Conservation (phyloP, 2,797 vertebrate species). For the Zenarchopterus dispar region DNA sequence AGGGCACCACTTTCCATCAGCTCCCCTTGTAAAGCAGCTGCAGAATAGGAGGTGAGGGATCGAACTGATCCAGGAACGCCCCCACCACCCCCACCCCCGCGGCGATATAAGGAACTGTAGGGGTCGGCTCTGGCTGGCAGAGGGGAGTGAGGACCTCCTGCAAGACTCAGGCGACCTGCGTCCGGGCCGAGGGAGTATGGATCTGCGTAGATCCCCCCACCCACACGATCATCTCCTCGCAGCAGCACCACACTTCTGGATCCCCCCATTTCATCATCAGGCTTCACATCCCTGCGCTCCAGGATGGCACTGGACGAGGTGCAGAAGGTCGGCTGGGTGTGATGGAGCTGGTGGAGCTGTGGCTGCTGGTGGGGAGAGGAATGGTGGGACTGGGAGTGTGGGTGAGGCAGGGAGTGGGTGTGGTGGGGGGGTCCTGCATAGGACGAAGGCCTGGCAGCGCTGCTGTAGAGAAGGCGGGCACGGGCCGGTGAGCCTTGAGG, state of each 20-base stretch:
- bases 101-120: slow-evolving; percentile 90
- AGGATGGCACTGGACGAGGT: slow-evolving; percentile 97
- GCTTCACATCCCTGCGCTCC: slow-evolving; percentile 94
- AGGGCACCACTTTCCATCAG: slow-evolving; percentile 88
- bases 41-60: slow-evolving; percentile 92
- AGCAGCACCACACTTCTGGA: slow-evolving; percentile 91
- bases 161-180: slow-evolving; percentile 87
- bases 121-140: slow-evolving; percentile 80
- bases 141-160: slow-evolving; percentile 90
- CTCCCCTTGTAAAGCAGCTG: slow-evolving; percentile 91
- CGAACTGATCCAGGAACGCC: slow-evolving; percentile 84
- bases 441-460: slow-evolving; percentile 90
- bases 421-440: slow-evolving; percentile 88
- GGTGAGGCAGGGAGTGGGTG: slow-evolving; percentile 79
- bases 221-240: slow-evolving; percentile 85
- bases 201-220: slow-evolving; percentile 89
- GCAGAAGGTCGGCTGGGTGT: slow-evolving; percentile 84
- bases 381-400: slow-evolving; percentile 84
- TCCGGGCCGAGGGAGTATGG: slow-evolving; percentile 92
- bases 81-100: slow-evolving; percentile 71
- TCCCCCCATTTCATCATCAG: slow-evolving; percentile 89
- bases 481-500: slow-evolving; percentile 88
- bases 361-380: slow-evolving; percentile 84
- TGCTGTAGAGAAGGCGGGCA: slow-evolving; percentile 91
- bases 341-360: slow-evolving; percentile 76